These are phyloP conservation scores for Xenops minutus DNA, from an alignment of 2,797 vertebrate genomes.

Conservation along the genomic window DNA sequence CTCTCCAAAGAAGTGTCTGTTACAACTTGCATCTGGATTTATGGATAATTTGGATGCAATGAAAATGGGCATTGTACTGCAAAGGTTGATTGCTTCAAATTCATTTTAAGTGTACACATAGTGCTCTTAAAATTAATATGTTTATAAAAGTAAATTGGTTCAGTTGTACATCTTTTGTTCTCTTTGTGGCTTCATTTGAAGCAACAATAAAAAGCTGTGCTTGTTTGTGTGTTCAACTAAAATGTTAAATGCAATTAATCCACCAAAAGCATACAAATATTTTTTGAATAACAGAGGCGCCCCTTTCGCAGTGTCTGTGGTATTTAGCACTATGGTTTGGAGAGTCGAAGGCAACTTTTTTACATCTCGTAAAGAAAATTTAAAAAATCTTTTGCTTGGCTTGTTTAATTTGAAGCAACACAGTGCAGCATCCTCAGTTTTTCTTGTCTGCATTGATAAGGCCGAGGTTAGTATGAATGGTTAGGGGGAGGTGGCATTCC, in stretches of 20 bases:
- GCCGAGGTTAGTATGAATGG: neutral
- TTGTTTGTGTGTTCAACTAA: constrained; percentile 68
- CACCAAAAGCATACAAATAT: constrained; percentile 47
- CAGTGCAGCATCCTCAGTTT: neutral
- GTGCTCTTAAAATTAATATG: constrained; percentile 67
- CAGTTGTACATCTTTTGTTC: constrained; percentile 65
- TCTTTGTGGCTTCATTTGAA: constrained; percentile 72
- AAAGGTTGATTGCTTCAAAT: constrained; percentile 62
- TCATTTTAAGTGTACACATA: constrained; percentile 67
- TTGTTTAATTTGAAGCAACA: neutral
- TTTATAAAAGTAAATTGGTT: constrained; percentile 71
- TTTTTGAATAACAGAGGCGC: constrained; percentile 32
- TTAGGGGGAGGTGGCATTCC: neutral
- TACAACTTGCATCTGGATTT: constrained; percentile 78
- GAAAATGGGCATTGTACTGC: constrained; percentile 58
- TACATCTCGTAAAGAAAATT: constrained; percentile 55
- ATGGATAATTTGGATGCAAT: constrained; percentile 68
- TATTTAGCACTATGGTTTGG: constrained; percentile 55
- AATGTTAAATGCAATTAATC: constrained; percentile 58
- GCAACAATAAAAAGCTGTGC: constrained; percentile 63
- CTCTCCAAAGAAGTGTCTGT: constrained; percentile 74
- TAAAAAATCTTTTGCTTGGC: neutral
- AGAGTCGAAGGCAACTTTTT: constrained; percentile 39
- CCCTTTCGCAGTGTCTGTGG: constrained; percentile 47
- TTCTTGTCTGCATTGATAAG: neutral